These are phyloP conservation scores for Xiphias gladius DNA, from an alignment of 2,113 vertebrate genomes.

Conservation along the genomic window DNA sequence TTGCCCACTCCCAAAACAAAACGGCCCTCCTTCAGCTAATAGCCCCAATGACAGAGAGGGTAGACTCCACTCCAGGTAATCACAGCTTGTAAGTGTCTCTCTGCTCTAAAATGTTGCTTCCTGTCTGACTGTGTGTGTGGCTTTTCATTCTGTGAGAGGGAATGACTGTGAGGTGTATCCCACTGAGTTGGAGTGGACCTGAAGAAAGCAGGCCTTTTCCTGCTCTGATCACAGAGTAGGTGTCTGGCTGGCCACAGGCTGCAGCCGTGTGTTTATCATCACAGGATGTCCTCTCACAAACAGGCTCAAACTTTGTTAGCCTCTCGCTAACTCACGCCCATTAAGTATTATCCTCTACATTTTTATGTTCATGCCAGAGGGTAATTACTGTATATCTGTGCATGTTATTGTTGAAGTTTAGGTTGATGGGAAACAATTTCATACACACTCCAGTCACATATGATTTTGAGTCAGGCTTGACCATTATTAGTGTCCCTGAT, in stretches of 20 bases:
- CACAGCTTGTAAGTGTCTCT: slow-evolving; percentile 63
- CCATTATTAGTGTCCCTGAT: neutral
- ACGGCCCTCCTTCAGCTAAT: slow-evolving; percentile 21
- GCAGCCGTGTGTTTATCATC: slow-evolving; percentile 68
- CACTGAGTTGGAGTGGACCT: slow-evolving; percentile 59
- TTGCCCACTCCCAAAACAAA: slow-evolving; percentile 24
- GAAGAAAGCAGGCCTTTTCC: slow-evolving; percentile 30
- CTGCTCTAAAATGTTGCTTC: slow-evolving; percentile 36
- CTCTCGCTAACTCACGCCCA: slow-evolving; percentile 13
- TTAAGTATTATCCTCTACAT: slow-evolving; percentile 31
- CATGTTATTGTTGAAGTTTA: slow-evolving; percentile 24
- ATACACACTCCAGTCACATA: slow-evolving; percentile 13
- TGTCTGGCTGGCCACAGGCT: slow-evolving; percentile 37
- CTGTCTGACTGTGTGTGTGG: slow-evolving; percentile 13
- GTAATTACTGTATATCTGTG: slow-evolving; percentile 22
- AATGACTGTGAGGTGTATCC: slow-evolving; percentile 59
- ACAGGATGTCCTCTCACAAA: slow-evolving; percentile 60
- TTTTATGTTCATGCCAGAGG: slow-evolving; percentile 11
- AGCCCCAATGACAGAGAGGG: slow-evolving; percentile 61
- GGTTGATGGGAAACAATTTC: neutral
- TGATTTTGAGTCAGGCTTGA: neutral
- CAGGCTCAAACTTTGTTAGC: slow-evolving; percentile 48
- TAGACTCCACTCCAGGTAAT: slow-evolving; percentile 69
- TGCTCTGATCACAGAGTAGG: slow-evolving; percentile 61
- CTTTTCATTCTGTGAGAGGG: slow-evolving; percentile 49